Base-by-base conservation (phyloP, 2,113 vertebrate genomes). In the Catharus fuscescens region DNA sequence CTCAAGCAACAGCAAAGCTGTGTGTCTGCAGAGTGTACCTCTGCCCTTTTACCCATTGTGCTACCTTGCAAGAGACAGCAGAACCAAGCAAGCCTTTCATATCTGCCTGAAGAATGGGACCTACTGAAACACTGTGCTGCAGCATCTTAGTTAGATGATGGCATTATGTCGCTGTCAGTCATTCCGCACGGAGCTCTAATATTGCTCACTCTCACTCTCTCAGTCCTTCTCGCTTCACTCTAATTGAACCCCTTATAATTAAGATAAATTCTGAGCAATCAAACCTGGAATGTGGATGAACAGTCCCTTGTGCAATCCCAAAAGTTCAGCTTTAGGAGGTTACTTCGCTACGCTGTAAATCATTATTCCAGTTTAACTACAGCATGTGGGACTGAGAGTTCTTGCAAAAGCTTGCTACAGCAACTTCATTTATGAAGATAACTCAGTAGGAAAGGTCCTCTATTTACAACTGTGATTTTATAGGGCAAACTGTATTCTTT, bases 231-330 rank as follows among this genome's bases (percentile, higher is more conserved):
- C 32, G 28, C 65, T 79, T 96, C 86, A 80, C 94, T 93, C 69
- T 95, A 94, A 97, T 94, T 92, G 95, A 88, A 47, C 47, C 14
- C 21, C 60, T 84, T 71, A 77, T 88, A 94, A 96, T 96, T 96
- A 96, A 96, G 94, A 97, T 95, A 92, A 96, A 96, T 92, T 92
- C 64, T 64, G 65, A 94, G 95, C 93, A 96, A 96, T 96, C 94
- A 96, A 81, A 94, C 83, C 88, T 78, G 93, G 95, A 97, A 96
- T 95, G 94, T 93, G 93, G 94, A 97, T 92, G 87, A 96, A 92
- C 90, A 90, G 85, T 96, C 95, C 95, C 94, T 83, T 66, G 92
- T 96, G 95, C 72, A 95, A 95, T 94, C 96, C 92, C 86, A 94
- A 96, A 97, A 97, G 95, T 97, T 96, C 94, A 96, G 53, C 79